Conservation (phyloP, 2,113 vertebrate genomes). For the Cygnus atratus region DNA sequence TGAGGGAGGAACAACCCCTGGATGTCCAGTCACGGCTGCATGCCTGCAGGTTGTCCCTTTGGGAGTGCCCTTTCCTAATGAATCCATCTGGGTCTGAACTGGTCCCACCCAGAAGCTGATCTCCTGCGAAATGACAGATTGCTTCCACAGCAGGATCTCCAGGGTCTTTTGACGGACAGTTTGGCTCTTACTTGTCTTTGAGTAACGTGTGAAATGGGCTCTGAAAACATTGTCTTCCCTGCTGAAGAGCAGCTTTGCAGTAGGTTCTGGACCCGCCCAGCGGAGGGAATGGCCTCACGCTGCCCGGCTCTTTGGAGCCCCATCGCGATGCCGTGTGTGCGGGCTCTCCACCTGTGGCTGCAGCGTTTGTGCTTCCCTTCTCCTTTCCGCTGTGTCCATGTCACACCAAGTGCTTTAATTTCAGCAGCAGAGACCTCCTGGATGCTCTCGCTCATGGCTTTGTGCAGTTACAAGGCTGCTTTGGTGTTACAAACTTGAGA, state of each 20-base stretch:
- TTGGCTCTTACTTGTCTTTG: background rate
- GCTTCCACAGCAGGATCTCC: background rate
- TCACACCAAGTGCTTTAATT: background rate
- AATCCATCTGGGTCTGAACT: background rate
- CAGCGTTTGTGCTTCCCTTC: background rate
- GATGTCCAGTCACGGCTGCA: background rate
- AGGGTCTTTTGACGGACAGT: background rate
- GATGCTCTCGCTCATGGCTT: background rate
- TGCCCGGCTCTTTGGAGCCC: fast-evolving
- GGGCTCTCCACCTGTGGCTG: background rate
- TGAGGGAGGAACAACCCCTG: background rate
- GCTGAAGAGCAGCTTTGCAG: background rate
- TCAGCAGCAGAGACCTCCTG: background rate
- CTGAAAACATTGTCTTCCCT: background rate
- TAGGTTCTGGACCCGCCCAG: background rate
- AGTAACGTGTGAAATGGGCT: background rate
- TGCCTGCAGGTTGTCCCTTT: background rate
- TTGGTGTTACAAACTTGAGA: background rate
- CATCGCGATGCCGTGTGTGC: fast-evolving
- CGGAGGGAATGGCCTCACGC: background rate
- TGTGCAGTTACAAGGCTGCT: background rate
- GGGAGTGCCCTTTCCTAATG: background rate
- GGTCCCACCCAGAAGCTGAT: background rate
- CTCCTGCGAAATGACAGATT: background rate
- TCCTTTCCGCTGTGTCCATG: background rate